A percentile compares a stretch with the other conserved stretches of the same genome.
phyloP scores from a whole-genome alignment of 2,113 vertebrate genomes.

The Gymnarchus niloticus region DNA sequence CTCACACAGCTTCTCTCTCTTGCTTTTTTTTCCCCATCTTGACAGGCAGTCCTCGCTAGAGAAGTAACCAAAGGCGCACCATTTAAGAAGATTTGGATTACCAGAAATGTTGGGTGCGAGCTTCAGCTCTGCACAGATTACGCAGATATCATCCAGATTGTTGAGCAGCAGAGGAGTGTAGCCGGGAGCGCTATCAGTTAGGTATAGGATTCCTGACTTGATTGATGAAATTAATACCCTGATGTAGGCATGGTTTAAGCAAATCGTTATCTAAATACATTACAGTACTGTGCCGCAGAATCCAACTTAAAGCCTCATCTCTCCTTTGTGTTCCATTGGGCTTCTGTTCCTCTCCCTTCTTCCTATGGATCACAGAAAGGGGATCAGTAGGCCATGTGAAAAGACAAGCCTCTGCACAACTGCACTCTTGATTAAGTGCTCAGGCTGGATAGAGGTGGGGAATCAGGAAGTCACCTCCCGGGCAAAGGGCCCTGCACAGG shows the following conservation, averaged over 20 bases:
- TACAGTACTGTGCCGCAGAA: not conserved
- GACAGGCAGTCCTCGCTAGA: not conserved
- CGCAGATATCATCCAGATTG: not conserved
- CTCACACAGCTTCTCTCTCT: conserved; percentile 56
- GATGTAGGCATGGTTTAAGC: not conserved
- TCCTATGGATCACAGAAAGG: not conserved
- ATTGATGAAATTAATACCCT: not conserved
- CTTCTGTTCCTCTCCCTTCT: not conserved
- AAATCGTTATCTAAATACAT: not conserved
- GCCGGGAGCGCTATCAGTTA: not conserved
- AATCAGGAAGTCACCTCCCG: not conserved
- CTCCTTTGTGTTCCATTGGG: not conserved
- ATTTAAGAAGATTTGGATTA: conserved; percentile 33
- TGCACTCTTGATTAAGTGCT: conserved; percentile 22
- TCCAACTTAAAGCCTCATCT: not conserved
- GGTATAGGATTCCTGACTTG: not conserved
- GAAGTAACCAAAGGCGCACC: conserved; percentile 9
- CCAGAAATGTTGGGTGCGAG: conserved; percentile 41
- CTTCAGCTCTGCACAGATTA: not conserved
- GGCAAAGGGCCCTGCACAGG: not conserved
- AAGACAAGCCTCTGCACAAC: not conserved
- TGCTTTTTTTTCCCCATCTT: conserved; percentile 28
- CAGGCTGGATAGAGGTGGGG: conserved; percentile 23
- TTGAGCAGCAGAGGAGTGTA: not conserved
- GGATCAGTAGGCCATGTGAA: not conserved